phyloP scores from a whole-genome alignment of 2,888 invertebrate species.

The Ptychoptera contaminata region DNA sequence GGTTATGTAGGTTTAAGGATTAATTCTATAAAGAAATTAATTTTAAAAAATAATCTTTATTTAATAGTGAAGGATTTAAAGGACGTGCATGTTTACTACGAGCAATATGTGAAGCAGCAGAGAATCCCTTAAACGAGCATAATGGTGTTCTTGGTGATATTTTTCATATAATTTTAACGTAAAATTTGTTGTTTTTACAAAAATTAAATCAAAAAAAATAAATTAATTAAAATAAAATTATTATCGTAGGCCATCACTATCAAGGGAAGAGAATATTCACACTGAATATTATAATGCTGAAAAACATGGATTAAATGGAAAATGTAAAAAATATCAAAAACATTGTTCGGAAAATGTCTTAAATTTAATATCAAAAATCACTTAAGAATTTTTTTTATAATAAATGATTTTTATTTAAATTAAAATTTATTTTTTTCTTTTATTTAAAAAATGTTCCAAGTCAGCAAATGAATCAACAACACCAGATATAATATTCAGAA shows the following conservation, averaged over 20 bases:
- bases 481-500: neutral
- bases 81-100: slow-evolving; percentile 45
- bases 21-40: neutral
- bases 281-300: slow-evolving; percentile 41
- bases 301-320: slow-evolving; percentile 32
- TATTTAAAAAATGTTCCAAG: too few species aligned
- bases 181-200: slow-evolving; percentile 25
- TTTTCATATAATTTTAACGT: slow-evolving; percentile 52
- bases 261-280: slow-evolving; percentile 37
- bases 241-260: slow-evolving; percentile 41
- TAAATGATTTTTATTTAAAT: too few species aligned
- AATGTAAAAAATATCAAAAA: slow-evolving; percentile 35
- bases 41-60: neutral
- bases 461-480: too few species aligned
- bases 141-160: slow-evolving; percentile 53
- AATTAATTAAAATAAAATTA: slow-evolving; percentile 1
- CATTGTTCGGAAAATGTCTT: slow-evolving; percentile 39
- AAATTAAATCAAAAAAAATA: slow-evolving; percentile 1
- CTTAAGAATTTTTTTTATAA: too few species aligned
- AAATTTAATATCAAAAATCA: slow-evolving; percentile 30
- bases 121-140: slow-evolving; percentile 33
- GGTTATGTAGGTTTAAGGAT: slow-evolving; percentile 33
- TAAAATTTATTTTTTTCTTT: too few species aligned
- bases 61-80: slow-evolving; percentile 36
- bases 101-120: slow-evolving; percentile 49